Conservation (phyloP, 2,888 invertebrate species). For the Penaeus monodon region DNA sequence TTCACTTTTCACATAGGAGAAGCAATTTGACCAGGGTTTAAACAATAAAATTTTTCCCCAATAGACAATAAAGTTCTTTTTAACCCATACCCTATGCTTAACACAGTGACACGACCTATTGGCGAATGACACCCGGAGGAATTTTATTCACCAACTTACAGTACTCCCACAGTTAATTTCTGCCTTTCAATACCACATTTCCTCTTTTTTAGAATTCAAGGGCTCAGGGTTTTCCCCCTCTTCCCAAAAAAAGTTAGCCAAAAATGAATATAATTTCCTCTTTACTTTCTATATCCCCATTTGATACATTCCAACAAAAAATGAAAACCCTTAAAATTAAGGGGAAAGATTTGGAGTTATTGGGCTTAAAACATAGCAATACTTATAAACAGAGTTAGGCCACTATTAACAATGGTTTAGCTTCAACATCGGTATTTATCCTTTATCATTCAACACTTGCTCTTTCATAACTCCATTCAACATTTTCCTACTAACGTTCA, state of each 20-base stretch:
- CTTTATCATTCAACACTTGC: background rate
- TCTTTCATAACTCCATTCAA: background rate
- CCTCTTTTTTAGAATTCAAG: background rate
- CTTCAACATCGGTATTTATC: slow-evolving; percentile 3
- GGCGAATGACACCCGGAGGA: background rate
- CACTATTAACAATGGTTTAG: background rate
- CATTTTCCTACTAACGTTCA: slow-evolving; percentile 26
- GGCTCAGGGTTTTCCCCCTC: slow-evolving; percentile 10
- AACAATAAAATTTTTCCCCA: background rate
- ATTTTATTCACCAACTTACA: background rate
- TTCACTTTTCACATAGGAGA: no score
- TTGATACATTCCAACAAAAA: background rate
- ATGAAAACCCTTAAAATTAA: background rate
- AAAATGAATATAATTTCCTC: slow-evolving; percentile 31
- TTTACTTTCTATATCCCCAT: slow-evolving; percentile 4
- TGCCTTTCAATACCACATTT: background rate
- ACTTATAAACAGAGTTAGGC: background rate
- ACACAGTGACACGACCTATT: background rate
- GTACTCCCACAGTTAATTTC: slow-evolving; percentile 3
- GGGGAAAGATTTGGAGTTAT: slow-evolving; percentile 30
- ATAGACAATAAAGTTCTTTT: background rate
- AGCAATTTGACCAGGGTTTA: no score
- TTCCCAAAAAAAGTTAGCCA: slow-evolving; percentile 40
- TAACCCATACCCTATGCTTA: background rate
- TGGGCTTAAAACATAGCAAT: slow-evolving; percentile 18